Conservation (phyloP, 2,113 vertebrate species). For the Epinephelus fuscoguttatus region DNA sequence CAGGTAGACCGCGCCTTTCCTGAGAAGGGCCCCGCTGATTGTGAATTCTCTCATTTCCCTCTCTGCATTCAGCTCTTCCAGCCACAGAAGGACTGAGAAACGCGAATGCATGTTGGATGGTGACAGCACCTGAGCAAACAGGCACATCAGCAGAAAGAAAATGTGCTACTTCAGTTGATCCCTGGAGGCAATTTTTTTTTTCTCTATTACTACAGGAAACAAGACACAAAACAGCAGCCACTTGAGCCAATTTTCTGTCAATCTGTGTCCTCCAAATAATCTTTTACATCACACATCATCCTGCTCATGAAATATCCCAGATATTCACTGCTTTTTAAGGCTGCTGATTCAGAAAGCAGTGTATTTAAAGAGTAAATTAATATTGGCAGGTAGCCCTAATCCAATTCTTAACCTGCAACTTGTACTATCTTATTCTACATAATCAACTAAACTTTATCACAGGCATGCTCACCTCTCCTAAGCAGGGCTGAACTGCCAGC, state of each 20-base stretch:
- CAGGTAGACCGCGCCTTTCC: slow-evolving; percentile 84
- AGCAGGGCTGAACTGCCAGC: slow-evolving; percentile 64
- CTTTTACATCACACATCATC: neutral
- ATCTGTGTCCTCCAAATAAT: neutral
- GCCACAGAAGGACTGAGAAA: slow-evolving; percentile 92
- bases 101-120: slow-evolving; percentile 85
- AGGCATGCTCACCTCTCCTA: slow-evolving; percentile 69
- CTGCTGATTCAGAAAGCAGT: neutral
- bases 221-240: neutral
- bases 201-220: neutral
- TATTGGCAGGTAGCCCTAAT: neutral
- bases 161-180: neutral
- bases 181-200: neutral
- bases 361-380: neutral
- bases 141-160: neutral
- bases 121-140: slow-evolving; percentile 83
- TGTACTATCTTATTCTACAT: neutral
- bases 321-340: neutral
- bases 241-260: neutral
- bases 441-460: neutral
- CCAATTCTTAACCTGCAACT: neutral
- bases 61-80: slow-evolving; percentile 92
- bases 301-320: neutral
- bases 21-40: slow-evolving; percentile 87
- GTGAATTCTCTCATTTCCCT: slow-evolving; percentile 87